These are phyloP conservation scores for Phragmatobia fuliginosa DNA, from an alignment of 2,888 invertebrate species.

Conservation along the genomic window DNA sequence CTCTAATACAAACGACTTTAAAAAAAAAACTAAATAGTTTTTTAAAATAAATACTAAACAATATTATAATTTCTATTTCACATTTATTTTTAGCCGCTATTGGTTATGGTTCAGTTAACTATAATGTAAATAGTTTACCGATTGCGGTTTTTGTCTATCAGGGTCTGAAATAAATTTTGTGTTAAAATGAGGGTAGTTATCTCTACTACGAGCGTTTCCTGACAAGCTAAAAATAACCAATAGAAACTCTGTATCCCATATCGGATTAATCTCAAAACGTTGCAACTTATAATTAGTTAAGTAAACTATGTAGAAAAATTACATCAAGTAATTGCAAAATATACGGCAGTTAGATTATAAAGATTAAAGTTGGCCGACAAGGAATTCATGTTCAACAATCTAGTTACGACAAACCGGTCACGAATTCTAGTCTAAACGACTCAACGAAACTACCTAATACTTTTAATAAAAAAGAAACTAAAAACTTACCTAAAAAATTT, in stretches of 20 bases:
- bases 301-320: constrained; percentile 50
- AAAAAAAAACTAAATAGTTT: neutral
- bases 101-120: too few species aligned
- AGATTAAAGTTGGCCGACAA: constrained; percentile 43
- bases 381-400: constrained; percentile 42
- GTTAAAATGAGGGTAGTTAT: neutral
- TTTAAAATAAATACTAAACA: neutral
- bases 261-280: constrained; percentile 31
- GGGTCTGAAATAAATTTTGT: neutral
- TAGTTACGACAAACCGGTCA: constrained; percentile 51
- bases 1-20: neutral
- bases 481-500: constrained; percentile 64
- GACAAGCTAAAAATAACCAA: neutral
- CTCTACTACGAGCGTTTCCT: neutral
- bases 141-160: neutral
- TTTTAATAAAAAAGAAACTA: constrained; percentile 17
- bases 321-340: constrained; percentile 49
- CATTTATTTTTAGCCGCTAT: too few species aligned
- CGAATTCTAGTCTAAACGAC: constrained; percentile 35
- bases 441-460: constrained; percentile 22
- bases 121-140: too few species aligned
- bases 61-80: too few species aligned
- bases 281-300: constrained; percentile 40
- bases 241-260: constrained; percentile 29
- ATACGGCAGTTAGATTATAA: constrained; percentile 47